These are phyloP conservation scores for Argya squamiceps DNA, from an alignment of 2,797 vertebrate species.

Conservation along the genomic window DNA sequence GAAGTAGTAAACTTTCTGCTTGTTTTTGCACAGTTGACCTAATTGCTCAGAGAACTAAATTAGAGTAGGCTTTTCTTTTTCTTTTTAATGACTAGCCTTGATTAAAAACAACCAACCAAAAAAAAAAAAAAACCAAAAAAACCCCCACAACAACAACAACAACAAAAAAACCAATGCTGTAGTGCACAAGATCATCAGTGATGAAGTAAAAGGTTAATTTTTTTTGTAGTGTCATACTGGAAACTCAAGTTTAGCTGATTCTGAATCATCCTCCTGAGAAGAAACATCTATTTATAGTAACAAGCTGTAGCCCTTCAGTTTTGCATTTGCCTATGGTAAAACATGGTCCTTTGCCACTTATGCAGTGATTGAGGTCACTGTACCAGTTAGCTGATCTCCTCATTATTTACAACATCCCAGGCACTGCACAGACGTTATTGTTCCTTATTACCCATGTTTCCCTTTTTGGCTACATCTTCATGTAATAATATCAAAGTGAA, in stretches of 20 bases:
- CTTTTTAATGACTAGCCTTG: not conserved
- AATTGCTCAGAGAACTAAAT: constrained; percentile 10
- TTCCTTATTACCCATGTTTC: not conserved
- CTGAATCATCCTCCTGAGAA: not conserved
- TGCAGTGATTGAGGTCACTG: not conserved
- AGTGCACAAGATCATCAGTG: not conserved
- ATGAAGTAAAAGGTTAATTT: not conserved
- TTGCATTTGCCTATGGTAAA: not conserved
- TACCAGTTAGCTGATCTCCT: not conserved
- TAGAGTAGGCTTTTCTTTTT: not conserved
- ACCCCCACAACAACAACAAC: not conserved
- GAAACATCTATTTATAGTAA: not conserved
- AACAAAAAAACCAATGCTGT: not conserved
- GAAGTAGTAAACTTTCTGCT: not conserved
- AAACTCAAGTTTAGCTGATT: not conserved
- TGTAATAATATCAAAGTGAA: not conserved
- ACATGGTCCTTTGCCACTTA: not conserved
- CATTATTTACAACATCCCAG: not conserved
- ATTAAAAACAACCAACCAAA: not conserved
- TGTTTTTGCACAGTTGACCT: not conserved
- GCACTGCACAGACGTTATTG: not conserved
- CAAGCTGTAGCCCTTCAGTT: not conserved
- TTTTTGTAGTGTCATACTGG: not conserved
- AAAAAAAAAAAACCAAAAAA: not conserved
- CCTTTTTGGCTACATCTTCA: not conserved